Percentiles rank a stretch among this genome's conserved stretches.
phyloP scores from a whole-genome alignment of 2,797 vertebrate species.

The Acipenser ruthenus region DNA sequence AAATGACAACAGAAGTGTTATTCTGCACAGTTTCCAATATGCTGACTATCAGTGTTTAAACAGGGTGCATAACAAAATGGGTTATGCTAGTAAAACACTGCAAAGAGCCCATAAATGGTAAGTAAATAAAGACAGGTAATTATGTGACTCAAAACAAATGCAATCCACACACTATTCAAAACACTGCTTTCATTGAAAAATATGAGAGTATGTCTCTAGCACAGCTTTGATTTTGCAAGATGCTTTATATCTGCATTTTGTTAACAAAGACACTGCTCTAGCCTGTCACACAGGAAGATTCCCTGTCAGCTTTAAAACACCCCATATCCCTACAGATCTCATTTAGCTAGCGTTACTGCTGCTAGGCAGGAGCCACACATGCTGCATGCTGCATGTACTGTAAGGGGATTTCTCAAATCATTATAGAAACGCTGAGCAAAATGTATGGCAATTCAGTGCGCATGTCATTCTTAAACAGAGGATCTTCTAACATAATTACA shows the following conservation, averaged over 20 bases:
- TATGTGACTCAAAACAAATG: too few species aligned
- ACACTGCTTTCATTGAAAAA: too few species aligned
- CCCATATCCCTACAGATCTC: slow-evolving; percentile 6
- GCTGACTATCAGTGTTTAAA: too few species aligned
- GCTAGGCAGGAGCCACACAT: not conserved
- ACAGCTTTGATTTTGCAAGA: slow-evolving; percentile 1
- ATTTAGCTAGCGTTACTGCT: slow-evolving; percentile 4
- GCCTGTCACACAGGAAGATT: not conserved
- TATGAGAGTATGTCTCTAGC: not conserved
- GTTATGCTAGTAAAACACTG: too few species aligned
- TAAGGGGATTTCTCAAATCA: not conserved
- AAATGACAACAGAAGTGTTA: too few species aligned
- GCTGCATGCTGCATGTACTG: not conserved
- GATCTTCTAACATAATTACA: too few species aligned
- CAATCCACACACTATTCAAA: too few species aligned
- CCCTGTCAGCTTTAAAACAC: slow-evolving; percentile 3
- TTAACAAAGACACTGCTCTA: not conserved
- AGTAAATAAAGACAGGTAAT: too few species aligned
- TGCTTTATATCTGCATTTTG: slow-evolving; percentile 4
- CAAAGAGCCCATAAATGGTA: too few species aligned
- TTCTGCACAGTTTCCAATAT: too few species aligned
- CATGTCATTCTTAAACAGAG: not conserved
- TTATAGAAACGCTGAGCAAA: not conserved
- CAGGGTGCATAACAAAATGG: too few species aligned
- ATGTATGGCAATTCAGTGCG: not conserved